phyloP scores from a whole-genome alignment of 1,140 invertebrate species.

The Bombus vancouverensis region DNA sequence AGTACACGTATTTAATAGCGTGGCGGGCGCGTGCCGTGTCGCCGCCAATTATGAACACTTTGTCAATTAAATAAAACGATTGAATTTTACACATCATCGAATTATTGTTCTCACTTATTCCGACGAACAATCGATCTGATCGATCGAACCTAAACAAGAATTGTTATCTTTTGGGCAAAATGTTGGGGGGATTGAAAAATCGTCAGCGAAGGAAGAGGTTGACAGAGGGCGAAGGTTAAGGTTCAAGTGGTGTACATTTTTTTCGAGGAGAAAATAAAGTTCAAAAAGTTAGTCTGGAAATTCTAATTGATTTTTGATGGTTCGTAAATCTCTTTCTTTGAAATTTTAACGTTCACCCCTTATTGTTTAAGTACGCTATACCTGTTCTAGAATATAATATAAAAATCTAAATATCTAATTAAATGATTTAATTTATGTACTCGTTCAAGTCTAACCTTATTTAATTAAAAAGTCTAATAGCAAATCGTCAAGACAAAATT shows the following conservation, averaged over 20 bases:
- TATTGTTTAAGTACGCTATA: no score
- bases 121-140: background rate
- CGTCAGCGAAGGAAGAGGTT: background rate
- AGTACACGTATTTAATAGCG: constrained; percentile 65
- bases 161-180: background rate
- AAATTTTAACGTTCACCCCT: no score
- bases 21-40: constrained; percentile 65
- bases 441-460: no score
- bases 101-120: constrained; percentile 42
- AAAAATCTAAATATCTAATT: no score
- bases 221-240: background rate
- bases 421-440: no score
- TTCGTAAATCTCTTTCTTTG: background rate
- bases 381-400: no score
- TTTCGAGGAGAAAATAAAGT: background rate
- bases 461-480: no score
- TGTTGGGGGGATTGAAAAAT: background rate
- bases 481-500: no score
- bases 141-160: background rate
- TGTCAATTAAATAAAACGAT: constrained; percentile 83
- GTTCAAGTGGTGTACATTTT: background rate
- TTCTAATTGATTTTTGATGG: background rate
- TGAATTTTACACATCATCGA: constrained; percentile 76
- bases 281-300: background rate
- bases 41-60: constrained; percentile 82